Base-by-base conservation (phyloP, 2,797 vertebrate genomes). In the Parambassis ranga region DNA sequence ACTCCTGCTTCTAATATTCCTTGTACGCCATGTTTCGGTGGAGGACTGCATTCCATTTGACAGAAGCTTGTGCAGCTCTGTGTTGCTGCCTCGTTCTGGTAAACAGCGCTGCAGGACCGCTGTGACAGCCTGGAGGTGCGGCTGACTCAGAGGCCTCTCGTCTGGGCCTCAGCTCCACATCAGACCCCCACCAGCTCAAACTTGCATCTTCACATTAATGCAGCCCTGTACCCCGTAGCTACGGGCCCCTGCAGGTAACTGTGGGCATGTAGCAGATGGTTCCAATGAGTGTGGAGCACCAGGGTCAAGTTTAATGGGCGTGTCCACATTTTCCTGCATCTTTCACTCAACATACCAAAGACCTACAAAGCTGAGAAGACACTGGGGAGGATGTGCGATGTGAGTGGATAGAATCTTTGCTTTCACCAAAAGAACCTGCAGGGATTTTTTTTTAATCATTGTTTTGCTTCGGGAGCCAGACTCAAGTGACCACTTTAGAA, bases 251-350 rank as follows among this genome's bases (percentile, higher is more conserved):
- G 14, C 46, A 75, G 64, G 66, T 41, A 61, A 50, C 59, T 44
- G 3, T 68, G 71, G 66, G 63, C 57, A 70, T 10, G 14, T 24
- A 50, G 75, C 72, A 52, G 63, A 60, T 48, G 82, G 63, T 74
- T 79, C 61, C 52, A 81, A 77, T 81, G 64, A 69, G 63, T 44
- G 31, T 60, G 59, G 43, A 73, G 50, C 60, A 55, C 51, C n/a
- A 15, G 56, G 56, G 66, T 71, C 53, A 35, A 23, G n/a, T 52
- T 41, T 72, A 70, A 73, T 51, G 20, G 61, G 20, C 65, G 38
- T 47, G 50, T 49, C 60, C 42, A 42, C 66, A 66, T 78, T 61
- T 60, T 61, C 59, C 67, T 61, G 49, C 62, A 67, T 56, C 39
- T 59, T 70, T 56, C 49, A 69, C n/a, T 59, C 39, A 72, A 57